phyloP scores from a whole-genome alignment of 2,888 invertebrate species.

The Drosophila longiperda region DNA sequence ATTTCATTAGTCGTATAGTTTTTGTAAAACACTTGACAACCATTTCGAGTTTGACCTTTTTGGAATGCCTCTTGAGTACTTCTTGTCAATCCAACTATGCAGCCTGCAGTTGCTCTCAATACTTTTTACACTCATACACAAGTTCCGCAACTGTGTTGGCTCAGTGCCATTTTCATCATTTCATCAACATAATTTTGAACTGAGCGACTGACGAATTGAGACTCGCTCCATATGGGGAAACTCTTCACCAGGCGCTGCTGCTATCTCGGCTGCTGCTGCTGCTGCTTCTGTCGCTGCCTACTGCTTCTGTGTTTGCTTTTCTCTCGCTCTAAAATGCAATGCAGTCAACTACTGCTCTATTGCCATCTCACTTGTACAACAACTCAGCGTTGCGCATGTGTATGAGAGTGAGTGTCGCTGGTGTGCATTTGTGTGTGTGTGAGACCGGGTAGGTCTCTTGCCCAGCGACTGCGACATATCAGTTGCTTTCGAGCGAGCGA shows the following conservation, averaged over 20 bases:
- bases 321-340: conserved; percentile 62
- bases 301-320: conserved; percentile 36
- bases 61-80: conserved; percentile 15
- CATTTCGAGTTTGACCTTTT: conserved; percentile 11
- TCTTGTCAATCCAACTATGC: conserved; percentile 15
- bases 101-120: conserved; percentile 40
- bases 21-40: conserved; percentile 1
- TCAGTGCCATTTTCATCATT: conserved; percentile 54
- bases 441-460: conserved; percentile 49
- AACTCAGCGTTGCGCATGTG: conserved; percentile 31
- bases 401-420: conserved; percentile 8
- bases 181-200: conserved; percentile 23
- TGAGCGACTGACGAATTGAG: conserved; percentile 31
- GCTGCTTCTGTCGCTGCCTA: conserved; percentile 18
- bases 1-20: neutral
- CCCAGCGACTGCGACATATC: conserved; percentile 63
- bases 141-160: conserved; percentile 30
- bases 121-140: conserved; percentile 26
- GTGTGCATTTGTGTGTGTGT: conserved; percentile 2
- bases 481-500: conserved; percentile 77
- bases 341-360: neutral
- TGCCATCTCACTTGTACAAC: conserved; percentile 50
- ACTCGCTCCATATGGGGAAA: conserved; percentile 34
- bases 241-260: conserved; percentile 29
- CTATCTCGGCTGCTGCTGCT: conserved; percentile 19